These are phyloP conservation scores for Drosophila subquinaria DNA, from an alignment of 2,888 invertebrate genomes.

Conservation along the genomic window DNA sequence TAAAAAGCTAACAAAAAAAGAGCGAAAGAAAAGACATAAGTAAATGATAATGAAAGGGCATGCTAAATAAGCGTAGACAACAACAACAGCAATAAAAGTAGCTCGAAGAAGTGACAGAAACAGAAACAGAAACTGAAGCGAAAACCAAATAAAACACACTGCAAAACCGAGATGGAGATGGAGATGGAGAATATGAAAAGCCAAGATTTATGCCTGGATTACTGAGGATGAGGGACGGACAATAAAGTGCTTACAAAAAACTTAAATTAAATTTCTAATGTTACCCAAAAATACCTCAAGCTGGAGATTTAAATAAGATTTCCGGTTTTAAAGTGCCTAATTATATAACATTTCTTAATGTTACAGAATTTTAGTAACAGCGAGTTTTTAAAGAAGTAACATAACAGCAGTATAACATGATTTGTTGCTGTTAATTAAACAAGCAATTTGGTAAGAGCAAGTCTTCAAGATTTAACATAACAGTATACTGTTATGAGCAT, in stretches of 20 bases:
- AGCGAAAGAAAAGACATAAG: slow-evolving; percentile 46
- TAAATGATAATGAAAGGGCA: slow-evolving; percentile 47
- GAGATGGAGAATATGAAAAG: slow-evolving; percentile 7
- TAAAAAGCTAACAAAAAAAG: slow-evolving; percentile 56
- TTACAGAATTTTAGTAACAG: not conserved
- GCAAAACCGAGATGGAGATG: slow-evolving; percentile 7
- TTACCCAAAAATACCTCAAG: not conserved
- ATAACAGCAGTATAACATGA: not conserved
- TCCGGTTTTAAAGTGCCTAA: not conserved
- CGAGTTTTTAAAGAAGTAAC: not conserved
- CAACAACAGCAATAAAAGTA: slow-evolving; percentile 33
- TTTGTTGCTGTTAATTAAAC: not conserved
- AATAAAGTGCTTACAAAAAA: slow-evolving; percentile 10
- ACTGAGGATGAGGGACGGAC: slow-evolving; percentile 5
- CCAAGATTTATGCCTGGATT: slow-evolving; percentile 31
- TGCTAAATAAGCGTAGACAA: slow-evolving; percentile 50
- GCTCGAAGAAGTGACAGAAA: not conserved
- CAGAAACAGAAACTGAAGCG: too few relatives aligned
- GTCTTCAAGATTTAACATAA: not conserved
- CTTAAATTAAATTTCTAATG: slow-evolving; percentile 6
- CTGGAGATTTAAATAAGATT: not conserved
- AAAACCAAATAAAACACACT: too few relatives aligned
- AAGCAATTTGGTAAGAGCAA: too few relatives aligned
- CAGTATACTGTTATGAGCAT: not conserved
- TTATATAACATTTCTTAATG: not conserved